Evolutionary conservation across 2,797 vertebrate species (phyloP).

Genomic region (Petrocephalus sullivani): DNA sequence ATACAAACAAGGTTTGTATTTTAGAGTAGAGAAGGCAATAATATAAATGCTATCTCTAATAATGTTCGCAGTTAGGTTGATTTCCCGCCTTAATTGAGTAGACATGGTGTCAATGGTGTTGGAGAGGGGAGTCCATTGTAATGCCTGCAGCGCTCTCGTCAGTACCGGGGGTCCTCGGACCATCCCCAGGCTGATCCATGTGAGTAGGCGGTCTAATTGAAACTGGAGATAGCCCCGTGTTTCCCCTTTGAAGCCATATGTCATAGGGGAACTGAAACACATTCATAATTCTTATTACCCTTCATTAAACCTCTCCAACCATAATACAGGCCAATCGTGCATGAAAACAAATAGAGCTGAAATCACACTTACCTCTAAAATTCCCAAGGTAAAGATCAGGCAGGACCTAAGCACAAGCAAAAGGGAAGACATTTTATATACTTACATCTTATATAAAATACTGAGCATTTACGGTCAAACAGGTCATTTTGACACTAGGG

Average conservation of each 20-base stretch:
- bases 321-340: not conserved
- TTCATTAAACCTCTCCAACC: slow-evolving; percentile 27
- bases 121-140: not conserved
- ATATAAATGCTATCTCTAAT: not conserved
- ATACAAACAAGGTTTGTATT: not conserved
- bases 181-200: not conserved
- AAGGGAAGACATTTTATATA: slow-evolving; percentile 18
- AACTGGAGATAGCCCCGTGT: slow-evolving; percentile 55
- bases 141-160: not conserved
- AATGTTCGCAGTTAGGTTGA: not conserved
- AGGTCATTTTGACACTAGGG: not conserved
- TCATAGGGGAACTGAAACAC: slow-evolving; percentile 61
- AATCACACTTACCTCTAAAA: slow-evolving; percentile 71
- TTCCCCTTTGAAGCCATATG: slow-evolving; percentile 49
- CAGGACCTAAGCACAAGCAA: slow-evolving; percentile 68
- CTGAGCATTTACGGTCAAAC: not conserved
- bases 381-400: slow-evolving; percentile 82
- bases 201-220: slow-evolving; percentile 47
- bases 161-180: not conserved
- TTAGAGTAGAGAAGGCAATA: not conserved
- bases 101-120: not conserved
- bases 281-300: slow-evolving; percentile 32
- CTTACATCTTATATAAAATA: not conserved
- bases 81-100: not conserved
- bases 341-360: not conserved